Evolutionary conservation across 2,888 invertebrate genomes (phyloP).

Genomic region (Perdita meconis): DNA sequence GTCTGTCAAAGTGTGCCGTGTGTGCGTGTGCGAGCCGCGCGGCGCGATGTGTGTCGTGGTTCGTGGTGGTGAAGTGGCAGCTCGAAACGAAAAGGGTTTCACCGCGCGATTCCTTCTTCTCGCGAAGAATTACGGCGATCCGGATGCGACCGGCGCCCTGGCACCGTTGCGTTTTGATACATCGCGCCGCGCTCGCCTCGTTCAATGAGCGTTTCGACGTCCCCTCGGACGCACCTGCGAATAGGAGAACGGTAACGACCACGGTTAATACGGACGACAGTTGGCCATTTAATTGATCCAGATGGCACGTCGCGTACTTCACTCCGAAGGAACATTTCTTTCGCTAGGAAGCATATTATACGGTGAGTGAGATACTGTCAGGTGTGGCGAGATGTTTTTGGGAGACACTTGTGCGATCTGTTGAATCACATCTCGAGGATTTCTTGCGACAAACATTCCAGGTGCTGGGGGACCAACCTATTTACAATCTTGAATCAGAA

Average conservation of each 20-base stretch:
- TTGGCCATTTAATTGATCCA: not conserved
- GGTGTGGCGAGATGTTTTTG: no score
- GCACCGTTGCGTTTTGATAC: slow-evolving; percentile 60
- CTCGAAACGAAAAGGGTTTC: slow-evolving; percentile 62
- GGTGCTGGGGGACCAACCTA: no score
- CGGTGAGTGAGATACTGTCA: no score
- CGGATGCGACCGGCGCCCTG: slow-evolving; percentile 56
- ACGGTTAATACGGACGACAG: slow-evolving; percentile 30
- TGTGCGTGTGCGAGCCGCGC: slow-evolving; percentile 10
- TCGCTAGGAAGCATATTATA: not conserved
- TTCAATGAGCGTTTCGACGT: slow-evolving; percentile 59
- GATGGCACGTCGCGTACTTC: not conserved
- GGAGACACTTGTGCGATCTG: no score
- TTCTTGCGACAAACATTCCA: no score
- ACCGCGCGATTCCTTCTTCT: slow-evolving; percentile 67
- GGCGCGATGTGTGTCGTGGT: slow-evolving; percentile 2
- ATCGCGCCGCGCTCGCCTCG: slow-evolving; percentile 62
- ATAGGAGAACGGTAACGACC: slow-evolving; percentile 23
- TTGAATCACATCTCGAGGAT: no score
- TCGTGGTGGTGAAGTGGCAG: slow-evolving; percentile 55
- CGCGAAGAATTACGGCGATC: slow-evolving; percentile 68
- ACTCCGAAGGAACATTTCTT: no score
- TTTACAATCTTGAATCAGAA: no score
- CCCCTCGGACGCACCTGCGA: slow-evolving; percentile 37
- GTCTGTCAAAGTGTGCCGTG: slow-evolving; percentile 76